Evolutionary conservation across 2,113 vertebrate genomes (phyloP).

Genomic region (Perca schrenkii): DNA sequence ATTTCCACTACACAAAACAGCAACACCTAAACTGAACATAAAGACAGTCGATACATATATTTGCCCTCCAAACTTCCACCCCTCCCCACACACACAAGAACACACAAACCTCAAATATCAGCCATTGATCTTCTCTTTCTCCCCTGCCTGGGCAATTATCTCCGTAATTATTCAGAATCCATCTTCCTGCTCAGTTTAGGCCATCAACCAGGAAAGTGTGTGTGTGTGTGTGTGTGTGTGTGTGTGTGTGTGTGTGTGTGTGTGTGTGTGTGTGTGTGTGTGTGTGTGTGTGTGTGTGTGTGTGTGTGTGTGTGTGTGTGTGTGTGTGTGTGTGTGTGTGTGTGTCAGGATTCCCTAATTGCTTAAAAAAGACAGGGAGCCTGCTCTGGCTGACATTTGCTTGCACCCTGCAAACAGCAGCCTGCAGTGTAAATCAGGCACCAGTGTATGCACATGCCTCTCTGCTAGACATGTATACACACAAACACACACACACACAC

Average conservation of each 20-base stretch:
- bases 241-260: constrained; percentile 44
- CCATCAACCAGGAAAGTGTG: constrained; percentile 75
- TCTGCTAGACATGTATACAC: constrained; percentile 26
- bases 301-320: constrained; percentile 41
- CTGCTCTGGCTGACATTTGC: constrained; percentile 61
- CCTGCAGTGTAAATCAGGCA: constrained; percentile 66
- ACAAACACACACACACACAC: constrained; percentile 34
- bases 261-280: constrained; percentile 17
- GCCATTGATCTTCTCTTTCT: constrained; percentile 81
- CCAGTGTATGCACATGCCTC: constrained; percentile 37
- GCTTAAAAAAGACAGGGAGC: constrained; percentile 65
- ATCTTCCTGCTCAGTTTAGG: constrained; percentile 75
- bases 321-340: constrained; percentile 2
- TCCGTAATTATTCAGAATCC: constrained; percentile 84
- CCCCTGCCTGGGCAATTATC: constrained; percentile 83
- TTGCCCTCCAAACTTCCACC: constrained; percentile 27
- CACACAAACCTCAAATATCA: constrained; percentile 62
- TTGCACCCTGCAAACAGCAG: constrained; percentile 57
- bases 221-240: constrained; percentile 48
- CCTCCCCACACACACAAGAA: constrained; percentile 21
- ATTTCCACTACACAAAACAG: constrained; percentile 24
- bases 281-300: constrained; percentile 37
- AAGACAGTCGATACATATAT: constrained; percentile 54
- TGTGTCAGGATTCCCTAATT: constrained; percentile 59
- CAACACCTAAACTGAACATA: constrained; percentile 43